phyloP scores from a whole-genome alignment of 2,797 vertebrate species.

The Oryzias sinensis region DNA sequence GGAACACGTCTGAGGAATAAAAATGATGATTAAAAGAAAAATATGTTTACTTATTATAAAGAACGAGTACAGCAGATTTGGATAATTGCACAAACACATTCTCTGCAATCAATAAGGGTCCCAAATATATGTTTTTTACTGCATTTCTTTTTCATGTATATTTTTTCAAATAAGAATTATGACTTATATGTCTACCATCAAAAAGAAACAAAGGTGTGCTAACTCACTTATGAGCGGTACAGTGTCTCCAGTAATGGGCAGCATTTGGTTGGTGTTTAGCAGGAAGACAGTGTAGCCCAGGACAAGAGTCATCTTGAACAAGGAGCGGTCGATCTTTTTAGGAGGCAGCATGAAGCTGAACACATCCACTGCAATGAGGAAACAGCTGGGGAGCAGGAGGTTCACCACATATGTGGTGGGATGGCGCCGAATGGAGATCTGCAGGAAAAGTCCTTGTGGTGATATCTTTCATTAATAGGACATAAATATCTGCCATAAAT shows the following conservation, averaged over 20 bases:
- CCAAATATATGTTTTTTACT: too few species aligned
- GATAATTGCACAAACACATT: not conserved
- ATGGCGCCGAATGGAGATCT: constrained; percentile 40
- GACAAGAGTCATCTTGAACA: constrained; percentile 81
- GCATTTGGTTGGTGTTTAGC: constrained; percentile 76
- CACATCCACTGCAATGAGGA: constrained; percentile 76
- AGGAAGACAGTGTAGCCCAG: constrained; percentile 81
- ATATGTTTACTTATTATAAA: not conserved
- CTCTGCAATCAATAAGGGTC: too few species aligned
- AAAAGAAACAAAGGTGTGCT: not conserved
- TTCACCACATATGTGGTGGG: constrained; percentile 62
- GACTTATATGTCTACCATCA: not conserved
- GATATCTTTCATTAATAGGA: too few species aligned
- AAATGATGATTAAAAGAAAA: not conserved
- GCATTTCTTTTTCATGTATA: too few species aligned
- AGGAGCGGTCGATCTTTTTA: constrained; percentile 54
- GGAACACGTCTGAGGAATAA: constrained; percentile 65
- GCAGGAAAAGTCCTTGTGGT: not conserved
- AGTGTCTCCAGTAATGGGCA: constrained; percentile 66
- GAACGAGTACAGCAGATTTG: not conserved
- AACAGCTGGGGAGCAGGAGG: constrained; percentile 76
- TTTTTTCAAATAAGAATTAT: too few species aligned
- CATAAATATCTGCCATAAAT: not conserved
- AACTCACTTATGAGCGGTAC: constrained; percentile 74
- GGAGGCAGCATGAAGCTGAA: constrained; percentile 78